phyloP scores from a whole-genome alignment of 1,140 invertebrate species.

The Eupeodes corollae region DNA sequence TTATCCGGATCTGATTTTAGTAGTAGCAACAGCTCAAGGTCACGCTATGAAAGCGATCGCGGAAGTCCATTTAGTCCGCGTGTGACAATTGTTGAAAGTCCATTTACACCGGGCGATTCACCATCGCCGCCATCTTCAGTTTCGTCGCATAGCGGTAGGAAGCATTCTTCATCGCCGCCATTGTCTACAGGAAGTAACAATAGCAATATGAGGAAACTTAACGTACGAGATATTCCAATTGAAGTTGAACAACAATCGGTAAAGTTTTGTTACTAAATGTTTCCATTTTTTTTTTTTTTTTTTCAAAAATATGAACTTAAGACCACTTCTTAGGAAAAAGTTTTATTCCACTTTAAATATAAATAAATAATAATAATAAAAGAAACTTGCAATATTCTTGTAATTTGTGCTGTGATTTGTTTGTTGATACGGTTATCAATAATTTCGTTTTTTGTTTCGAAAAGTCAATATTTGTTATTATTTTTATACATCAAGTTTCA shows the following conservation, averaged over 20 bases:
- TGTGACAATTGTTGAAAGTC: conserved; percentile 16
- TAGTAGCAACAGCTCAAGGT: neutral
- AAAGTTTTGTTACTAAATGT: conserved; percentile 7
- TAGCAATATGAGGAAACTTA: conserved; percentile 12
- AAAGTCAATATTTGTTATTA: no score
- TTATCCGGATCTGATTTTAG: conserved; percentile 3
- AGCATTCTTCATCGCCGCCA: no score
- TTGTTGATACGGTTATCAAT: no score
- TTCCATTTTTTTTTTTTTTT: no score
- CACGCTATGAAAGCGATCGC: neutral
- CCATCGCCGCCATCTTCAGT: conserved; percentile 23
- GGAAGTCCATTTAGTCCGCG: conserved; percentile 8
- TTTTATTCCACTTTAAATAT: no score
- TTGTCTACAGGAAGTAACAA: neutral
- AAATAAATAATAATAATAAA: no score
- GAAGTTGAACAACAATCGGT: conserved; percentile 35
- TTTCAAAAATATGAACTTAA: no score
- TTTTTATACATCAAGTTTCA: no score
- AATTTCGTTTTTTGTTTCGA: no score
- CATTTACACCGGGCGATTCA: conserved; percentile 15
- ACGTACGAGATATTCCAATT: conserved; percentile 34
- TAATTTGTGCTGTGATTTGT: no score
- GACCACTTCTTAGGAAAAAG: no score
- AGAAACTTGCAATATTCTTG: no score
- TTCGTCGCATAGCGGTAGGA: neutral